These are phyloP conservation scores for Trichonephila clavata DNA, from an alignment of 1,140 invertebrate species.

Conservation along the genomic window DNA sequence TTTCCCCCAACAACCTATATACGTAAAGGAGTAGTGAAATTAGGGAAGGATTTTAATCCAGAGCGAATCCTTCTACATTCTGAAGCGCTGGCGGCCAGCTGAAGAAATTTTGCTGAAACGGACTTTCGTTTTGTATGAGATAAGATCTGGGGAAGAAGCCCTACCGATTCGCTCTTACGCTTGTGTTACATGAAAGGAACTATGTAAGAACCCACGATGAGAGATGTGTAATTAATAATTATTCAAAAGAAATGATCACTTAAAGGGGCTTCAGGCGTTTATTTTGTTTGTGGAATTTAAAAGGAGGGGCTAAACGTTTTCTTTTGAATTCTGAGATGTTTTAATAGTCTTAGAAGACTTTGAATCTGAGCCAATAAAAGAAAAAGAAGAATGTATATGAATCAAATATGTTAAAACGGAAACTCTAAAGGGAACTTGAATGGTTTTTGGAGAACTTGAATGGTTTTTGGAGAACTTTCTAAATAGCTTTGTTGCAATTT, in stretches of 20 bases:
- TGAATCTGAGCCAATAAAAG: no score
- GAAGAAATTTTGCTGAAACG: conserved; percentile 1
- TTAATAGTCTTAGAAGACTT: no score
- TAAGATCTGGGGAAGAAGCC: background rate
- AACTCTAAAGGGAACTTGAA: no score
- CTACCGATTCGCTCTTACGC: background rate
- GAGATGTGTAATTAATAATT: background rate
- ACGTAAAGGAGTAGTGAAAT: background rate
- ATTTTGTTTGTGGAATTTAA: no score
- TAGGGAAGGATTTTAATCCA: background rate
- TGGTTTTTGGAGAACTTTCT: no score
- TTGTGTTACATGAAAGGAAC: conserved; percentile 8
- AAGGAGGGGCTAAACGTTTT: no score
- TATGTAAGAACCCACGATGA: background rate
- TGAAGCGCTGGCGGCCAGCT: background rate
- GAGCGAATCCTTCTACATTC: background rate
- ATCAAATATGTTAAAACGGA: no score
- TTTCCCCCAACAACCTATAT: background rate
- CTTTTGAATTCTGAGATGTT: no score
- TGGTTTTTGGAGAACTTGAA: no score
- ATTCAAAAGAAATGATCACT: background rate
- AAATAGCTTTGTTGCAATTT: no score
- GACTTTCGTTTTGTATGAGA: background rate
- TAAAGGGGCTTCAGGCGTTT: no score
- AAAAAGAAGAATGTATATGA: no score